A percentile compares a stretch with the other conserved stretches of the same genome.
Conservation (phyloP, 2,888 invertebrate species). For the Ditula angustiorana region DNA sequence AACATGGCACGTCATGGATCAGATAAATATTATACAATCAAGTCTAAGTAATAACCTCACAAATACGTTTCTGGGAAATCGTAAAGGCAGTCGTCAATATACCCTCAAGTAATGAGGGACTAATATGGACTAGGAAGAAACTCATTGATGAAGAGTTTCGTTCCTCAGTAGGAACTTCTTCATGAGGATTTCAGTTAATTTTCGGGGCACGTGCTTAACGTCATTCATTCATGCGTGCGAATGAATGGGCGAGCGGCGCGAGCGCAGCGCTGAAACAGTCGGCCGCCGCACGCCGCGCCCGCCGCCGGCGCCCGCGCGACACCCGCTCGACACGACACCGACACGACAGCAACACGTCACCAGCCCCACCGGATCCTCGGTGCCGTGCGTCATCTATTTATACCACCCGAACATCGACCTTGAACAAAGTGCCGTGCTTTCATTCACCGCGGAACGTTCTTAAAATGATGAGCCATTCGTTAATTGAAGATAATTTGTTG, state of each 20-base stretch:
- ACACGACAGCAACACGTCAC: conserved; percentile 54
- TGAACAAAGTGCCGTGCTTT: conserved; percentile 61
- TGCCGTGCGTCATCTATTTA: conserved; percentile 74
- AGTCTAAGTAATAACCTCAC: neutral
- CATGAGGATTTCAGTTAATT: conserved; percentile 64
- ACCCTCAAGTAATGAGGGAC: neutral
- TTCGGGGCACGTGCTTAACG: conserved; percentile 71
- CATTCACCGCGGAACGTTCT: conserved; percentile 59
- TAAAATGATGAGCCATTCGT: conserved; percentile 54
- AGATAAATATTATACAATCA: conserved; percentile 19
- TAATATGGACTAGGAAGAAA: neutral
- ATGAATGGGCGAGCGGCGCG: conserved; percentile 67
- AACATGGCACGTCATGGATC: conserved; percentile 1
- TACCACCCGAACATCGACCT: conserved; percentile 64
- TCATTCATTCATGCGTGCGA: conserved; percentile 78
- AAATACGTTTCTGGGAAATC: conserved; percentile 13
- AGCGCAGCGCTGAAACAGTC: conserved; percentile 65
- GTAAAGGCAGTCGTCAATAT: neutral
- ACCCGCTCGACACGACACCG: conserved; percentile 56
- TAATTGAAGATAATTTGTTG: conserved; percentile 66
- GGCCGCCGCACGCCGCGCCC: conserved; percentile 72
- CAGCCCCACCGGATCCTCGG: conserved; percentile 48
- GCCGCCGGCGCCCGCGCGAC: conserved; percentile 55
- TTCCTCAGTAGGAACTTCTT: conserved; percentile 40
- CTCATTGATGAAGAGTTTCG: conserved; percentile 8